Evolutionary conservation across 2,113 vertebrate species (phyloP).

Genomic region (Catagonus wagneri): DNA sequence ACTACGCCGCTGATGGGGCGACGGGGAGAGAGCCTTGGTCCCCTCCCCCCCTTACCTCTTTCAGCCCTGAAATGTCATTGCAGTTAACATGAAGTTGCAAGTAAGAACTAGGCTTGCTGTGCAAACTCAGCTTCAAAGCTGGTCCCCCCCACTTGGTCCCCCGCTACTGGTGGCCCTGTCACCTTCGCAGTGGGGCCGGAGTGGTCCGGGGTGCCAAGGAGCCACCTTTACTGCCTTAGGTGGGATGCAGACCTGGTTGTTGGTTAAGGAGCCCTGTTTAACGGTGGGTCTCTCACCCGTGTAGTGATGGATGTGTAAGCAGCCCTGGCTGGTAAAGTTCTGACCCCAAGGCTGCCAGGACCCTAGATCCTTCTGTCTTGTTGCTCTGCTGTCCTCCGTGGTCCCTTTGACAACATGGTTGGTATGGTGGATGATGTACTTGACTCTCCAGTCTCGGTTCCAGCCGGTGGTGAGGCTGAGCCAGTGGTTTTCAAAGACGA

Average conservation of each 20-base stretch:
- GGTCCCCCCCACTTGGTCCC: not conserved
- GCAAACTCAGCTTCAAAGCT: not conserved
- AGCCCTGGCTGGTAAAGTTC: not conserved
- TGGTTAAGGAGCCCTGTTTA: not conserved
- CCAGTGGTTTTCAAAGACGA: not conserved
- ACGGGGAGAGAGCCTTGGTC: not conserved
- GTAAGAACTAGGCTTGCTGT: not conserved
- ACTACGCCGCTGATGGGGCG: accelerated
- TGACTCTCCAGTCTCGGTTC: not conserved
- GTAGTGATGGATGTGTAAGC: not conserved
- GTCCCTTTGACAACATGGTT: not conserved
- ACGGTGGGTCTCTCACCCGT: not conserved
- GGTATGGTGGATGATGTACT: too few species aligned
- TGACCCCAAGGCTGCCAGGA: not conserved
- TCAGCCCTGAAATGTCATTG: not conserved
- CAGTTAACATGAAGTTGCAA: not conserved
- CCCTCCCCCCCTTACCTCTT: not conserved
- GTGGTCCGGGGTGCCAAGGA: not conserved
- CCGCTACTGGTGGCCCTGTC: accelerated
- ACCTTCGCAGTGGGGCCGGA: not conserved
- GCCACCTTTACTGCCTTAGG: not conserved
- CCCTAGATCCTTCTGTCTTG: not conserved
- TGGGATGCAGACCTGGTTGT: not conserved
- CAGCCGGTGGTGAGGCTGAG: not conserved
- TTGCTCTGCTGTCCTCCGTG: not conserved